A percentile compares a stretch with the other conserved stretches of the same genome.
These are phyloP conservation scores for Ennomos erosarius DNA, from an alignment of 2,888 invertebrate species.

Conservation along the genomic window DNA sequence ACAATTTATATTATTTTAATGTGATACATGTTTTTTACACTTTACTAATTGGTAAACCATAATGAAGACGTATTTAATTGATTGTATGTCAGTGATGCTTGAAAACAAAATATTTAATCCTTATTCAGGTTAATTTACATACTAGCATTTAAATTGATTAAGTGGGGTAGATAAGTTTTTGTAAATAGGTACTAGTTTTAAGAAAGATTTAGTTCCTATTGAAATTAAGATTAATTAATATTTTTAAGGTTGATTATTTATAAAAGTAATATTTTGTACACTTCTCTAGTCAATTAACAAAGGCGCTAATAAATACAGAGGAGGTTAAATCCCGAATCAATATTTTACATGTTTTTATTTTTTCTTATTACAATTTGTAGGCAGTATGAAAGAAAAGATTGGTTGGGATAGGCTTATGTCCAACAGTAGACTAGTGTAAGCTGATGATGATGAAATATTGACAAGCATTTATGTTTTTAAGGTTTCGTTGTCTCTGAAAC, in stretches of 20 bases:
- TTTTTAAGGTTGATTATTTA: slow-evolving; percentile 72
- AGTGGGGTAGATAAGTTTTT: slow-evolving; percentile 20
- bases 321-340: slow-evolving; percentile 63
- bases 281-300: slow-evolving; percentile 74
- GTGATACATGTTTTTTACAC: slow-evolving; percentile 6
- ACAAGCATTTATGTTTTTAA: too few relatives aligned
- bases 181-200: slow-evolving; percentile 46
- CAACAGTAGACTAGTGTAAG: too few relatives aligned
- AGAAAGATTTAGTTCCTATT: slow-evolving; percentile 60
- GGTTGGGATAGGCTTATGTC: too few relatives aligned
- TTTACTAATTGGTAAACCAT: neutral
- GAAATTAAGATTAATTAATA: slow-evolving; percentile 41
- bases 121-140: slow-evolving; percentile 7
- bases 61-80: slow-evolving; percentile 7
- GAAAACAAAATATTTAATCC: slow-evolving; percentile 3
- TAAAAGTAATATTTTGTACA: slow-evolving; percentile 52
- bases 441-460: too few relatives aligned
- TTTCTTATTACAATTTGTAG: neutral
- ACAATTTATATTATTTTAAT: slow-evolving; percentile 11
- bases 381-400: too few relatives aligned
- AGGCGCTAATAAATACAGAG: slow-evolving; percentile 73
- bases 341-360: slow-evolving; percentile 31
- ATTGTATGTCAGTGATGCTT: slow-evolving; percentile 9
- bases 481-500: too few relatives aligned
- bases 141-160: neutral